Percentiles rank a stretch among this genome's conserved stretches.
Evolutionary conservation across 2,888 invertebrate species (phyloP).

Genomic region (Eristalinus aeneus): DNA sequence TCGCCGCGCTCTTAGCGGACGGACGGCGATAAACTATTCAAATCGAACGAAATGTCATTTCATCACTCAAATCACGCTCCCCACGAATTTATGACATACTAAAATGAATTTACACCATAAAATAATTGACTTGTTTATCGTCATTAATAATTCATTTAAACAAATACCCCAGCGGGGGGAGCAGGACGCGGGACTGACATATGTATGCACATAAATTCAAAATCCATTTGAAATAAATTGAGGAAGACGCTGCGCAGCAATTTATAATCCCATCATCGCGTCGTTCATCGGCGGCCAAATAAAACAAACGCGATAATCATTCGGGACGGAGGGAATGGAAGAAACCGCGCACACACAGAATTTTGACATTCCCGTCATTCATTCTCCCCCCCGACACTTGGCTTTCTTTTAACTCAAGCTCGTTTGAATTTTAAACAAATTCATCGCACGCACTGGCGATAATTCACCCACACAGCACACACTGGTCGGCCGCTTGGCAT

Average conservation of each 20-base stretch:
- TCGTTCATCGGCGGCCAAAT: constrained; percentile 13
- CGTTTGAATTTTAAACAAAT: constrained; percentile 17
- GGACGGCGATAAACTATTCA: not conserved
- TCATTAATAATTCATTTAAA: constrained; percentile 57
- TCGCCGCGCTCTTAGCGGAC: not conserved
- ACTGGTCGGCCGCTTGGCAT: not conserved
- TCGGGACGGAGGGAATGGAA: not conserved
- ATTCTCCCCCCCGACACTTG: not conserved
- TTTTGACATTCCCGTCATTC: constrained; percentile 36
- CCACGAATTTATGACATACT: constrained; percentile 24
- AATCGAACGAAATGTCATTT: not conserved
- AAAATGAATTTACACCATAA: constrained; percentile 19
- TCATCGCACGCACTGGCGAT: constrained; percentile 44
- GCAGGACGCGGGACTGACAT: not conserved
- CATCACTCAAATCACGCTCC: not conserved
- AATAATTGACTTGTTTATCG: constrained; percentile 33
- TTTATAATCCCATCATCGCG: constrained; percentile 28
- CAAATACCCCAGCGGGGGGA: not conserved
- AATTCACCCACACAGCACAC: constrained; percentile 48
- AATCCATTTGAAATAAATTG: constrained; percentile 38
- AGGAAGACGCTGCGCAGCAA: constrained; percentile 27
- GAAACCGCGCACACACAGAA: not conserved
- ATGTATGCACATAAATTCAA: not conserved
- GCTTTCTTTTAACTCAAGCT: not conserved
- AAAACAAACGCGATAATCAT: constrained; percentile 40